A percentile compares a stretch with the other conserved stretches of the same genome.
Conservation (phyloP, 2,113 vertebrate species). For the Rhipidura dahli region DNA sequence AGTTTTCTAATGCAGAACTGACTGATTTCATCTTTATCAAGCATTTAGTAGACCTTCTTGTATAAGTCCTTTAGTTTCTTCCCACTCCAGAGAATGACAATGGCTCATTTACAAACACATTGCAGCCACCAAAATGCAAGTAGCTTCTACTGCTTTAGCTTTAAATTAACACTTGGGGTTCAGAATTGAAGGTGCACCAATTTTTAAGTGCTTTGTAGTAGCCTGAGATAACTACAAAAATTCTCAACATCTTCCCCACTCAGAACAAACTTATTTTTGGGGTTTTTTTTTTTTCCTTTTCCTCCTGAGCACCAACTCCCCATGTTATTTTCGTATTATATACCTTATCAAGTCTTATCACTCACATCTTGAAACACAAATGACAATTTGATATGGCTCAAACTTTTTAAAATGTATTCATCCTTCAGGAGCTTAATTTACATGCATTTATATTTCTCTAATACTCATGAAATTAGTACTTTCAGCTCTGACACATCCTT, state of each 20-base stretch:
- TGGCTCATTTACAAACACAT: background rate
- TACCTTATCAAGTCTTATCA: background rate
- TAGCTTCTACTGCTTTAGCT: background rate
- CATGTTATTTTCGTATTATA: background rate
- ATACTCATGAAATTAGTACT: background rate
- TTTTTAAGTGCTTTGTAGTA: background rate
- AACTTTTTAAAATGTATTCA: background rate
- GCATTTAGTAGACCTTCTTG: background rate
- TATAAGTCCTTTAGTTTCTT: background rate
- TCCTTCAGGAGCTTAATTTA: background rate
- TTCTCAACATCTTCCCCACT: background rate
- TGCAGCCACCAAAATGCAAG: background rate
- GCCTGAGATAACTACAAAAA: background rate
- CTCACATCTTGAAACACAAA: background rate
- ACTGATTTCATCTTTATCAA: background rate
- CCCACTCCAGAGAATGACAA: background rate
- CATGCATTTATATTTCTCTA: background rate
- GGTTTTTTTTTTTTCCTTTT: rapidly evolving
- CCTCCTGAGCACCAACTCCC: background rate
- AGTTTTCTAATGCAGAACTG: background rate
- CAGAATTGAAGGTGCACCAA: background rate
- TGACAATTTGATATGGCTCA: background rate
- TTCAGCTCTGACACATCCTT: background rate
- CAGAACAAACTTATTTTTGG: background rate
- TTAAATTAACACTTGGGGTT: background rate